phyloP scores from a whole-genome alignment of 2,888 invertebrate genomes.

The Alloscopus bannaensis region DNA sequence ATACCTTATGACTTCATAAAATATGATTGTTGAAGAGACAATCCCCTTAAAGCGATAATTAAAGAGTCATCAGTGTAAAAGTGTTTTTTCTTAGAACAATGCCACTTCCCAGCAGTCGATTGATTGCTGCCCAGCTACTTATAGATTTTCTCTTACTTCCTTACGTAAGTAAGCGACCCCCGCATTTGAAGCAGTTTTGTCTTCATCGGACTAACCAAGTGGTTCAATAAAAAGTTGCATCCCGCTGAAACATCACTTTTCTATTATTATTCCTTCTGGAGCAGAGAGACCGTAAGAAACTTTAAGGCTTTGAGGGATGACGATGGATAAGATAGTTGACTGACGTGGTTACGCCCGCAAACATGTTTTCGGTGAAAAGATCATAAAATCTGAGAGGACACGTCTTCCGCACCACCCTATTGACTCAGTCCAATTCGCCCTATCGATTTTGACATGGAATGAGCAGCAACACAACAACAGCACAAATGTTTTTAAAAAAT shows the following conservation, averaged over 20 bases:
- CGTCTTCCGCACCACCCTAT: conserved; percentile 29
- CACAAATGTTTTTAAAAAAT: too few species aligned
- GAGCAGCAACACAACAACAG: neutral
- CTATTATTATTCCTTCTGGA: conserved; percentile 19
- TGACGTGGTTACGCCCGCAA: conserved; percentile 54
- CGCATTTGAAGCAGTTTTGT: too few species aligned
- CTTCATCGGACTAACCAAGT: too few species aligned
- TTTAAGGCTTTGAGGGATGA: too few species aligned
- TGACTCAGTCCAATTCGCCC: conserved; percentile 19
- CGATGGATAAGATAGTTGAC: conserved; percentile 11
- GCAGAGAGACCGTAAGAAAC: neutral
- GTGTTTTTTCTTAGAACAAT: too few species aligned
- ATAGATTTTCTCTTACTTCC: neutral
- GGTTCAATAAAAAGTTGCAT: too few species aligned
- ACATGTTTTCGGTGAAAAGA: conserved; percentile 24
- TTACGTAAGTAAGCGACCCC: too few species aligned
- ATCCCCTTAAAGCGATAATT: too few species aligned
- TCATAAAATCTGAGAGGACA: conserved; percentile 4
- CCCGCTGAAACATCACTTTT: conserved; percentile 63
- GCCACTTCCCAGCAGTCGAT: conserved; percentile 54
- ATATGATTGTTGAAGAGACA: too few species aligned
- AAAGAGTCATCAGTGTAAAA: too few species aligned
- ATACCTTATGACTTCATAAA: too few species aligned
- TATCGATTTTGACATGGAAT: conserved; percentile 12
- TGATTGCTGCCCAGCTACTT: conserved; percentile 59